Base-by-base conservation (phyloP, 2,888 invertebrate species). In the Drosophila lutescens region DNA sequence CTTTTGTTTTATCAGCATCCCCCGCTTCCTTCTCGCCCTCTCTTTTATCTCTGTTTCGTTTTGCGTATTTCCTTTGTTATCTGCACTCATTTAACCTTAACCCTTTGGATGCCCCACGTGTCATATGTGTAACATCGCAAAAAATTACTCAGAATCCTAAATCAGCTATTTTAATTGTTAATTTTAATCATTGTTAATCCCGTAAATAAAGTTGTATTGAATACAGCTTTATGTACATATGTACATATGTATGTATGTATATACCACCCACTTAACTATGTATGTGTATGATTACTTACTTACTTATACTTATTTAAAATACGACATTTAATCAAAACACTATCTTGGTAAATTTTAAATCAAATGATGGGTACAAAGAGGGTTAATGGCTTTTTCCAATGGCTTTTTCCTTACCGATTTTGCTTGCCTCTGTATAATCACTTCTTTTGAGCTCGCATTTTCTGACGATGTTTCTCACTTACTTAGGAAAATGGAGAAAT, bases 1-100 rank as follows among this genome's bases (percentile, higher is more conserved):
- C 46, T 58, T 47, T 68, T 53, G 51, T 68, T 71, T 63, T 67
- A 55, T 74, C 74, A 80, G 56, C 50, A 55, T n/a, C 23, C 38
- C 54, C 56, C 23, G 15, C 1, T 17, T 15, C 10, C 6, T 15
- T 26, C 12, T 12, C 57, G n/a, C 10, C 23, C 30, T 32, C 40
- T 51, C 50, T 44, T 17, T 59, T 36, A 47, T 59, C n/a, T 61
- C 40, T 57, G 34, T 34, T 57, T 23, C 51, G 47, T 26, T 55
- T 47, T 58, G 50, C 53, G 55, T 54, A 57, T 65, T 68, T 61
- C 46, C 59, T 26, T 68, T 63, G 57, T 56, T 77, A 68, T 66
- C 69, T 60, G 57, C 36, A 51, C 32, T 60, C 57, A 62, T 57
- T 71, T 67, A 62, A 54, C 58, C 55, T 66, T 72, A 68, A 62